Conservation (phyloP, 2,797 vertebrate genomes). For the Linurgus olivaceus region DNA sequence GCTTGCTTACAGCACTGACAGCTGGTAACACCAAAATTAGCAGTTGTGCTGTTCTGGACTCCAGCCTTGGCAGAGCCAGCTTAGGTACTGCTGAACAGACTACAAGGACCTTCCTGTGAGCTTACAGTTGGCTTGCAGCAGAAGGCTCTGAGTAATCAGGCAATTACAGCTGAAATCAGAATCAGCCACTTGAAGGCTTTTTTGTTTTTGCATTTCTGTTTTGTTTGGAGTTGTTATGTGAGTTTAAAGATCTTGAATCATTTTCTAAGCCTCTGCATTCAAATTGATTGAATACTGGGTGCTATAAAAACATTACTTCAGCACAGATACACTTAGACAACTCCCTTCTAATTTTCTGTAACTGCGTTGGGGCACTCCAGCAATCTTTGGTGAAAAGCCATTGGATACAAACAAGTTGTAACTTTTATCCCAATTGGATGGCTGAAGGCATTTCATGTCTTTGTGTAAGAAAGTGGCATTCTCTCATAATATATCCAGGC, state of each 20-base stretch:
- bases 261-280: constrained; percentile 50
- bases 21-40: not conserved
- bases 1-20: not conserved
- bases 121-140: constrained; percentile 38
- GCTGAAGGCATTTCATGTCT: not conserved
- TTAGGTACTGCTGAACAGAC: not conserved
- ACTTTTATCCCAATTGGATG: constrained; percentile 2
- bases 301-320: constrained; percentile 66
- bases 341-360: constrained; percentile 41
- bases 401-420: constrained; percentile 31
- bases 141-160: constrained; percentile 50
- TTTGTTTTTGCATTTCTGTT: constrained; percentile 61
- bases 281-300: constrained; percentile 51
- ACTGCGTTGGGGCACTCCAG: not conserved
- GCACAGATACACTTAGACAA: constrained; percentile 42
- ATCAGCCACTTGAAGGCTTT: constrained; percentile 36
- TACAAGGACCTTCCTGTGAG: constrained; percentile 31
- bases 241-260: constrained; percentile 57
- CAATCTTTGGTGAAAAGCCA: constrained; percentile 44
- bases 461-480: not conserved
- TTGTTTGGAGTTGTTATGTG: constrained; percentile 56
- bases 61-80: not conserved
- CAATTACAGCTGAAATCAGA: constrained; percentile 57
- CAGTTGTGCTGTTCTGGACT: not conserved
- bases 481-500: not conserved